Percentiles rank a stretch among this genome's conserved stretches.
These are phyloP conservation scores for Eupithecia pulchellata DNA, from an alignment of 2,888 invertebrate genomes.

Conservation along the genomic window DNA sequence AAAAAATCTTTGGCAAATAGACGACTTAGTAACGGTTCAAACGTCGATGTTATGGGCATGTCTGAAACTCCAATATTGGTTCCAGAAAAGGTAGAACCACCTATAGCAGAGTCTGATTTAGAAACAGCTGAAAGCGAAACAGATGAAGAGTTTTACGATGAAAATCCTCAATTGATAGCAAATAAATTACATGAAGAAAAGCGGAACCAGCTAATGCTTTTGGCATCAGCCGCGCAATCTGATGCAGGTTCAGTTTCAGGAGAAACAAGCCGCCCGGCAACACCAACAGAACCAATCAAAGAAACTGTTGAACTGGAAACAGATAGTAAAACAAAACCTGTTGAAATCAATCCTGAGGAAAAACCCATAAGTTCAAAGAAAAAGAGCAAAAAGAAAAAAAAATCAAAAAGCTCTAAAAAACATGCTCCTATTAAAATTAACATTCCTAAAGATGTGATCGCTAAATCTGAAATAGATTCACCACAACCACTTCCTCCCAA, in stretches of 20 bases:
- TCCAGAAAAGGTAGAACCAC: constrained; percentile 84
- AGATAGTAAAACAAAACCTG: constrained; percentile 26
- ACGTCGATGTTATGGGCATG: constrained; percentile 82
- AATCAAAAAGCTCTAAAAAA: constrained; percentile 75
- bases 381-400: constrained; percentile 89
- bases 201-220: constrained; percentile 87
- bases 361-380: constrained; percentile 85
- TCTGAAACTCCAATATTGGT: constrained; percentile 78
- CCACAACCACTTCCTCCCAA: constrained; percentile 65
- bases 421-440: constrained; percentile 85
- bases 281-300: constrained; percentile 82
- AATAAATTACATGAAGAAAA: constrained; percentile 91
- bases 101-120: constrained; percentile 92
- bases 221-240: constrained; percentile 87
- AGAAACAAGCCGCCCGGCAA: constrained; percentile 87
- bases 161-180: constrained; percentile 91
- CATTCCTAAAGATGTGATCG: constrained; percentile 84
- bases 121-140: constrained; percentile 94
- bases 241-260: constrained; percentile 85
- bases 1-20: constrained; percentile 70
- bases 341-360: constrained; percentile 78
- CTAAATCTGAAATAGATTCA: constrained; percentile 63
- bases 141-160: constrained; percentile 95
- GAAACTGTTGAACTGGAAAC: constrained; percentile 55
- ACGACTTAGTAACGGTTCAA: constrained; percentile 79